Conservation (phyloP, 2,113 vertebrate species). For the Triplophysa rosa region DNA sequence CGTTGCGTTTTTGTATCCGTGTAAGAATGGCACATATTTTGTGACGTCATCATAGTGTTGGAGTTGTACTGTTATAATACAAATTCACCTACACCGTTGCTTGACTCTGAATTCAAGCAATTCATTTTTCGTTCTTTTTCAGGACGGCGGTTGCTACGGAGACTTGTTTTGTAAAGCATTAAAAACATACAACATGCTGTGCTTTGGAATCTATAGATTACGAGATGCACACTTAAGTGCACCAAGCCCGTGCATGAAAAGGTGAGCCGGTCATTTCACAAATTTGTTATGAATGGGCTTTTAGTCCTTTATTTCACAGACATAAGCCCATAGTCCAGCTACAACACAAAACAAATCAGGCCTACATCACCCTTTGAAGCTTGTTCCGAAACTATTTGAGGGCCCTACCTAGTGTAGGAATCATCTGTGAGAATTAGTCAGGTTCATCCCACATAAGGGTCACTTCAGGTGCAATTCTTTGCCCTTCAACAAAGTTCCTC, state of each 20-base stretch:
- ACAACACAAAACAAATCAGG: not conserved
- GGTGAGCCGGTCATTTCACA: conserved; percentile 71
- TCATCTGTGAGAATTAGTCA: too few relatives aligned
- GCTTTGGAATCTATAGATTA: conserved; percentile 98
- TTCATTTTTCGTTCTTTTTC: conserved; percentile 42
- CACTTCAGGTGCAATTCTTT: too few relatives aligned
- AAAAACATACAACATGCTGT: conserved; percentile 99
- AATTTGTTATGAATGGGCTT: not conserved
- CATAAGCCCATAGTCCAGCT: not conserved
- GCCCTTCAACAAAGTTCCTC: too few relatives aligned
- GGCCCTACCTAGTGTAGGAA: not conserved
- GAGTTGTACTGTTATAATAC: too few relatives aligned
- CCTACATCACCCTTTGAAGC: not conserved
- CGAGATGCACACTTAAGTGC: conserved; percentile 89
- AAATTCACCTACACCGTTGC: too few relatives aligned
- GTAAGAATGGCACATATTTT: not conserved
- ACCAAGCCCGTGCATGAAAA: conserved; percentile 92
- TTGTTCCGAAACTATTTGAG: not conserved
- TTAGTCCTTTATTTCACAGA: not conserved
- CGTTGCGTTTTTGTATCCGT: not conserved
- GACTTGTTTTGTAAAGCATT: conserved; percentile 98
- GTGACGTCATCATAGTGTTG: not conserved
- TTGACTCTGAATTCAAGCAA: not conserved
- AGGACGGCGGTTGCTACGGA: conserved; percentile 99
- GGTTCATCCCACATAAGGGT: too few relatives aligned